Evolutionary conservation across 1,140 invertebrate genomes (phyloP).

Genomic region (Drosophila grimshawi): DNA sequence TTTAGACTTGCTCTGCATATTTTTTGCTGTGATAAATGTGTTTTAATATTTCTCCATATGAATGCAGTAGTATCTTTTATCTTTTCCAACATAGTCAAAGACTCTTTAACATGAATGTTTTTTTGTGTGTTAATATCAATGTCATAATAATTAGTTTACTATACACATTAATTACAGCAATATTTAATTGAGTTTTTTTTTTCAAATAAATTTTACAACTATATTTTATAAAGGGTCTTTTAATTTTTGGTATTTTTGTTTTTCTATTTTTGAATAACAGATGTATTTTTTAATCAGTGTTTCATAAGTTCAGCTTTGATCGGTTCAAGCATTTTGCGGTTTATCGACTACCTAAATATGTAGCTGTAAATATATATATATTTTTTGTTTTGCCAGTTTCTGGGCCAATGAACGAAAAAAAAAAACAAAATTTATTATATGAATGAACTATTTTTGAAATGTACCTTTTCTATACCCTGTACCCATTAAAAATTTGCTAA

Average conservation of each 20-base stretch:
- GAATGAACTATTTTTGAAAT: constrained; percentile 41
- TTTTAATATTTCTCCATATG: constrained; percentile 36
- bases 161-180: constrained; percentile 60
- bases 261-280: background rate
- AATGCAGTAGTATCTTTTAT: constrained; percentile 39
- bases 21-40: constrained; percentile 28
- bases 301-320: constrained; percentile 60
- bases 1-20: constrained; percentile 28
- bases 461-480: constrained; percentile 8
- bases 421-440: constrained; percentile 62
- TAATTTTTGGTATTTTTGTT: constrained; percentile 10
- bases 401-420: constrained; percentile 36
- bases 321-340: constrained; percentile 44
- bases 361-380: constrained; percentile 55
- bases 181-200: constrained; percentile 55
- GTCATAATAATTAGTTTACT: constrained; percentile 55
- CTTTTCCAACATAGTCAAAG: constrained; percentile 43
- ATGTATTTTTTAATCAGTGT: constrained; percentile 34
- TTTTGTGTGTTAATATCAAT: constrained; percentile 40
- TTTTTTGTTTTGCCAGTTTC: constrained; percentile 16
- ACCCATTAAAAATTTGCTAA: background rate
- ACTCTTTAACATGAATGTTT: constrained; percentile 41
- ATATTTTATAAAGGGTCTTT: constrained; percentile 20
- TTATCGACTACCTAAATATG: constrained; percentile 44
- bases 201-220: constrained; percentile 67